Evolutionary conservation across 2,888 invertebrate species (phyloP).

Genomic region (Cabera pusaria): DNA sequence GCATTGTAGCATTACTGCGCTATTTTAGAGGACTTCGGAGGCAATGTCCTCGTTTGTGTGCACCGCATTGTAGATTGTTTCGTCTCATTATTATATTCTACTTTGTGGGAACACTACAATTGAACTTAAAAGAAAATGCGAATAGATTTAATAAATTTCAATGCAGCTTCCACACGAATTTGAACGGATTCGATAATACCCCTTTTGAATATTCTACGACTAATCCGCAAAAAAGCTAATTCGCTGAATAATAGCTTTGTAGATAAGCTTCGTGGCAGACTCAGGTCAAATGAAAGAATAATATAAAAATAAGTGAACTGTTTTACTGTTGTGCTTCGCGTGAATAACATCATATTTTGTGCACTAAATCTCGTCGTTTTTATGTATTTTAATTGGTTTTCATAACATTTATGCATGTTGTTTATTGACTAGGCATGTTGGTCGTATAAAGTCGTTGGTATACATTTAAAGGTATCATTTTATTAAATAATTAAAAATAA

Average conservation of each 20-base stretch:
- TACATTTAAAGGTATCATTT: constrained; percentile 7
- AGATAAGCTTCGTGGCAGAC: constrained; percentile 73
- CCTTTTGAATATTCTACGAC: constrained; percentile 76
- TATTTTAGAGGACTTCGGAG: constrained; percentile 18
- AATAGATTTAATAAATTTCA: constrained; percentile 37
- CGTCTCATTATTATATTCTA: constrained; percentile 11
- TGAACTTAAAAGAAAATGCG: not conserved
- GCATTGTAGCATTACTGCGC: constrained; percentile 23
- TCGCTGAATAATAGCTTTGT: constrained; percentile 77
- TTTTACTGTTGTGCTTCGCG: constrained; percentile 30
- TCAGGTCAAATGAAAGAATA: constrained; percentile 72
- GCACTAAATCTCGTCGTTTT: constrained; percentile 55
- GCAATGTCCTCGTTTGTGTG: constrained; percentile 18
- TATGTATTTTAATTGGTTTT: constrained; percentile 55
- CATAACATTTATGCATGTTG: constrained; percentile 20
- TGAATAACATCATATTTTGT: constrained; percentile 55
- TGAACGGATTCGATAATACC: constrained; percentile 71
- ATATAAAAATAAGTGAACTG: constrained; percentile 64
- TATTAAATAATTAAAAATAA: too few relatives aligned
- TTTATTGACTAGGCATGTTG: constrained; percentile 11
- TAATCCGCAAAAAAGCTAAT: constrained; percentile 79
- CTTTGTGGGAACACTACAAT: constrained; percentile 1
- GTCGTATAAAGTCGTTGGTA: constrained; percentile 3
- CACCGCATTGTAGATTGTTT: constrained; percentile 18
- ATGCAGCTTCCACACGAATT: constrained; percentile 51